phyloP scores from a whole-genome alignment of 2,113 vertebrate genomes.

The Myocastor coypus region DNA sequence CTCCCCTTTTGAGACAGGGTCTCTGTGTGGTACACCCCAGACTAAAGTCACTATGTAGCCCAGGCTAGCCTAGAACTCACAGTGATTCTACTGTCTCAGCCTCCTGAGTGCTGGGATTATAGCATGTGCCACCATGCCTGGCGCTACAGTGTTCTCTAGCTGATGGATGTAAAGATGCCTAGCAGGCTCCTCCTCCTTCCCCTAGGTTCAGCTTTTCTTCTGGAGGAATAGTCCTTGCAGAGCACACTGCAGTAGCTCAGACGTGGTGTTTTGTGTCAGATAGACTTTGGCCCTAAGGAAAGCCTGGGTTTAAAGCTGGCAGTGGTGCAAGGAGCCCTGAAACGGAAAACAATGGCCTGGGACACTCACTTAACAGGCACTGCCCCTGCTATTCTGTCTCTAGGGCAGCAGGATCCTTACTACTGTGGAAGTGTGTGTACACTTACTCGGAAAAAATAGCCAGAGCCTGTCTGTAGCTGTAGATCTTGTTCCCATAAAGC shows the following conservation, averaged over 20 bases:
- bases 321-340: slow-evolving; percentile 97
- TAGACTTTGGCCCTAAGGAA: slow-evolving; percentile 84
- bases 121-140: too few relatives aligned
- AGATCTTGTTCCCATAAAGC: not conserved
- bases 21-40: too few relatives aligned
- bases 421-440: slow-evolving; percentile 87
- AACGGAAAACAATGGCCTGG: slow-evolving; percentile 92
- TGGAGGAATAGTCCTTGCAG: slow-evolving; percentile 74
- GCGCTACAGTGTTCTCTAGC: not conserved
- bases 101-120: too few relatives aligned
- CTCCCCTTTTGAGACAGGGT: too few relatives aligned
- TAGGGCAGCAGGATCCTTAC: slow-evolving; percentile 88
- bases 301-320: slow-evolving; percentile 95
- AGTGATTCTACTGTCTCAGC: too few relatives aligned
- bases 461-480: not conserved
- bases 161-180: slow-evolving; percentile 74
- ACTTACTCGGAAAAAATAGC: not conserved
- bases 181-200: slow-evolving; percentile 43
- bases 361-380: slow-evolving; percentile 93
- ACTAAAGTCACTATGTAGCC: not conserved
- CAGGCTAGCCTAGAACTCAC: not conserved
- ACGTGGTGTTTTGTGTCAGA: slow-evolving; percentile 91
- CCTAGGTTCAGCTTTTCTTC: slow-evolving; percentile 68
- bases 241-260: slow-evolving; percentile 91
- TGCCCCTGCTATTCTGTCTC: slow-evolving; percentile 82